Conservation (phyloP, 2,797 vertebrate species). For the Catostomus latipinnis region DNA sequence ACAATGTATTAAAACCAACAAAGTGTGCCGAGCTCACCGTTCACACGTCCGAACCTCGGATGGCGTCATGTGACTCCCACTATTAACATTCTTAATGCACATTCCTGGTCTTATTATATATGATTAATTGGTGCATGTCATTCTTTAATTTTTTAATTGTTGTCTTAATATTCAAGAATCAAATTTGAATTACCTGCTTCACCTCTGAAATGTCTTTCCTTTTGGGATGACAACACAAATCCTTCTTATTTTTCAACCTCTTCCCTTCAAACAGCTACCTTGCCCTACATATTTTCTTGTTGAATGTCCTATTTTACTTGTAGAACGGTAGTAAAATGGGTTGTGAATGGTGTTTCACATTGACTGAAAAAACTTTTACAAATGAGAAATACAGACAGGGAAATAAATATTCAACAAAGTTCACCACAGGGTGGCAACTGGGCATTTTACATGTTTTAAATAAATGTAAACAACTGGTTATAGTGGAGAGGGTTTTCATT, state of each 20-base stretch:
- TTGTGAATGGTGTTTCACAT: not conserved
- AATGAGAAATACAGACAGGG: conserved; percentile 31
- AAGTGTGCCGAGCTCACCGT: too few species aligned
- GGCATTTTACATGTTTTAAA: conserved; percentile 41
- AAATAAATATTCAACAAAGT: conserved; percentile 10
- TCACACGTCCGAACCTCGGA: too few species aligned
- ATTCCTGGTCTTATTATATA: too few species aligned
- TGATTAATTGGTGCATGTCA: too few species aligned
- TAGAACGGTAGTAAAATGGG: not conserved
- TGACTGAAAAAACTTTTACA: conserved; percentile 5
- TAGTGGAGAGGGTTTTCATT: conserved; percentile 35
- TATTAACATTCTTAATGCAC: too few species aligned
- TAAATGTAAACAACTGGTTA: conserved; percentile 51
- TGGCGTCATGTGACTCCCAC: too few species aligned
- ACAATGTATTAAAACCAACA: too few species aligned
- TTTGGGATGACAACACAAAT: not conserved
- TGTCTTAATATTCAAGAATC: too few species aligned
- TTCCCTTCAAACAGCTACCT: too few species aligned
- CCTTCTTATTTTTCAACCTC: not conserved
- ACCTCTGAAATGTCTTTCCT: too few species aligned
- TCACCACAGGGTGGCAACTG: conserved; percentile 32
- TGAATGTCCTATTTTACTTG: not conserved
- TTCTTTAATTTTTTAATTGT: too few species aligned
- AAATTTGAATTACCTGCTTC: too few species aligned
- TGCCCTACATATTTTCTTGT: not conserved